phyloP scores from a whole-genome alignment of 1,140 invertebrate genomes.

The Sycophaga agraensis region DNA sequence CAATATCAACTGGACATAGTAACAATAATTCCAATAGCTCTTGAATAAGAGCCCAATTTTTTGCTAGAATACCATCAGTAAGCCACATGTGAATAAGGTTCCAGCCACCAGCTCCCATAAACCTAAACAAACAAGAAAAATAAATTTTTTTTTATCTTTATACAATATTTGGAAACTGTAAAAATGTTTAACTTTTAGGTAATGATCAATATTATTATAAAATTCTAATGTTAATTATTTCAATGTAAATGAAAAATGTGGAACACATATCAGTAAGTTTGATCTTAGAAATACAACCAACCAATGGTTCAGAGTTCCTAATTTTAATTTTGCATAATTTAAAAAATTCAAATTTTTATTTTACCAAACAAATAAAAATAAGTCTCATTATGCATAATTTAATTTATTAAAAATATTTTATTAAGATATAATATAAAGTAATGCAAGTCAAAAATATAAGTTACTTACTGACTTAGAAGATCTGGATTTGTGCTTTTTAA shows the following conservation, averaged over 20 bases:
- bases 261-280: constrained; percentile 37
- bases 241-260: no score
- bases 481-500: constrained; percentile 84
- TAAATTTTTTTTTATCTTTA: no score
- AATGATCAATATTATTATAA: no score
- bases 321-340: constrained; percentile 25
- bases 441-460: no score
- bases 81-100: constrained; percentile 84
- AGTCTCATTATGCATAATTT: constrained; percentile 24
- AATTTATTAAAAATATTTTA: not conserved
- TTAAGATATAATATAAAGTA: constrained; percentile 1
- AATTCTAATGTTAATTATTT: not conserved
- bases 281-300: constrained; percentile 30
- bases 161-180: no score
- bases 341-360: constrained; percentile 12
- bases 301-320: constrained; percentile 42
- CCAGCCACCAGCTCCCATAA: constrained; percentile 90
- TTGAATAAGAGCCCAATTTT: constrained; percentile 82
- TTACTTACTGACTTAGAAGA: constrained; percentile 75
- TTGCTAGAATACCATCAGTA: constrained; percentile 76
- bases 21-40: constrained; percentile 83
- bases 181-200: no score
- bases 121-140: constrained; percentile 56
- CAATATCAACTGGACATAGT: constrained; percentile 84
- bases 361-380: constrained; percentile 5